Conservation (phyloP, 2,797 vertebrate species). For the Poecilia velifera region DNA sequence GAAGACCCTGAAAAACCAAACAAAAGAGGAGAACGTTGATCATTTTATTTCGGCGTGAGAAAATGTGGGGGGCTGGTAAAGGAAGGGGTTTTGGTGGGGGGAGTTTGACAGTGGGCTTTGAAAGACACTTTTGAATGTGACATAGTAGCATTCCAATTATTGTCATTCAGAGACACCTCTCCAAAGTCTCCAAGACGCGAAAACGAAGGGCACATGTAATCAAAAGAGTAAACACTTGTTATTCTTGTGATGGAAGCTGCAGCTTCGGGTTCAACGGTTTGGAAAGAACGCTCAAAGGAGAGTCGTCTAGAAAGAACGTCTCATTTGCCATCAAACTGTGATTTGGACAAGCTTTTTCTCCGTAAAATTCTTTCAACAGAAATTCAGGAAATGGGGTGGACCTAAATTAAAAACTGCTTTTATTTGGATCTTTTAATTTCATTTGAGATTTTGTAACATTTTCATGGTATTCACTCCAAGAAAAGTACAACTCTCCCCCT, state of each 20-base stretch:
- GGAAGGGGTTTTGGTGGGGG: neutral
- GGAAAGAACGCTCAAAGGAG: slow-evolving; percentile 45
- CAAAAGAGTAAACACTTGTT: slow-evolving; percentile 70
- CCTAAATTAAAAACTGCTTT: neutral
- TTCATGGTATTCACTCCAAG: slow-evolving; percentile 16
- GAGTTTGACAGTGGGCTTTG: slow-evolving; percentile 62
- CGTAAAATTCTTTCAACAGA: slow-evolving; percentile 10
- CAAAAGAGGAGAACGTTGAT: slow-evolving; percentile 44
- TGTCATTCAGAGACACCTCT: slow-evolving; percentile 66
- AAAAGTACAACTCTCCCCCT: slow-evolving; percentile 43
- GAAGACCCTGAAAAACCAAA: slow-evolving; percentile 50
- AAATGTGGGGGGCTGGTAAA: slow-evolving; percentile 65
- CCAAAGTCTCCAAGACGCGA: slow-evolving; percentile 56
- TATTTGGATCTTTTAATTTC: slow-evolving; percentile 24
- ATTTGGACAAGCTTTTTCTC: slow-evolving; percentile 33
- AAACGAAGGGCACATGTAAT: slow-evolving; percentile 49
- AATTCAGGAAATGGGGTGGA: neutral
- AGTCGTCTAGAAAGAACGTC: slow-evolving; percentile 56
- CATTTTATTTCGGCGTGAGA: slow-evolving; percentile 74
- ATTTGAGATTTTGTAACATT: neutral
- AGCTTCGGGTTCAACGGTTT: slow-evolving; percentile 37
- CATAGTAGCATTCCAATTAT: slow-evolving; percentile 76
- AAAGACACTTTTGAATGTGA: slow-evolving; percentile 78
- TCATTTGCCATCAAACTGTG: slow-evolving; percentile 44
- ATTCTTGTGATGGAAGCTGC: slow-evolving; percentile 55